Base-by-base conservation (phyloP, 2,888 invertebrate genomes). In the Aricia artaxerxes region DNA sequence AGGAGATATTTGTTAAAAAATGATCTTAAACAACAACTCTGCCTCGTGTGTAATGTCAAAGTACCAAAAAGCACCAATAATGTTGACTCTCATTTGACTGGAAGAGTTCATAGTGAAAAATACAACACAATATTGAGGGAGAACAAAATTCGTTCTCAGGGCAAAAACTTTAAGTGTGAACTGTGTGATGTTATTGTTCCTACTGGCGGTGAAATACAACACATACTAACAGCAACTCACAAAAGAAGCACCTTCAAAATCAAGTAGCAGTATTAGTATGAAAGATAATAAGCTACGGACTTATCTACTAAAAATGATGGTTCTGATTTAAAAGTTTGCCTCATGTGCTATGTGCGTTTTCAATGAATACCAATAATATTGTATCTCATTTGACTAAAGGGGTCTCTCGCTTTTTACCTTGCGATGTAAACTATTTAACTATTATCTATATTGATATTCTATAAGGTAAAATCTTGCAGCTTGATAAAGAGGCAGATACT, bases 61-160 rank as follows among this genome's bases (percentile, higher is more conserved):
- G 31, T 78, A 60, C 78, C 78, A 24, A 57, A 78, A 11, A 60
- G 11, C 5, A 9, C 2, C 7, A n/a, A 73, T 13, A 60, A 73
- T 73, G 60, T 78, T 38, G 24, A 7, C 11, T 5, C 57, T 38
- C 78, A 78, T 73, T n/a, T 78, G 38, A 38, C 11, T 16, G 78
- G 60, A 13, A 6, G 7, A 7, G 44, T 7, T 1, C 44, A 44
- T 44, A 44, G 7, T 13, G 53, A 13, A 53, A 53, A 53, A 53
- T 53, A 53, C 3, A 13, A 53, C 44, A 7, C 44, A 44, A 44
- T 2, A 53, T 57, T 57, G 16, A 57, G 13, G 4, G 5, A 16
- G 4, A 57, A 57, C 35, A 13, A 76, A 35, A 35, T 76, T 57
- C 16, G 13, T 35, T 31, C 11, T 31, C 4, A 1, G 13, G 31